Conservation (phyloP, 2,113 vertebrate species). For the Anhinga anhinga region DNA sequence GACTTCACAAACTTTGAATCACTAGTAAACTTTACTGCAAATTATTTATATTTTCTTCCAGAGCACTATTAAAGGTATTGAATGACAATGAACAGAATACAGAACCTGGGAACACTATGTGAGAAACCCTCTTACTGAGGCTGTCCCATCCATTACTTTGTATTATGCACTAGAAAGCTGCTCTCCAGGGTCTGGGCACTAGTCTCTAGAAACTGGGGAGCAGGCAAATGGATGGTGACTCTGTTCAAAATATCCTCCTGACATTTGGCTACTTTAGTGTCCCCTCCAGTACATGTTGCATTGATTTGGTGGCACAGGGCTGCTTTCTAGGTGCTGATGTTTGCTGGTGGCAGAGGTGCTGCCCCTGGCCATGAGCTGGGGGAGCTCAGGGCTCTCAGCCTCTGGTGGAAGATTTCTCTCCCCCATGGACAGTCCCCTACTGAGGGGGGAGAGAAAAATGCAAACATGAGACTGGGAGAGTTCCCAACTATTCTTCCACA, state of each 20-base stretch:
- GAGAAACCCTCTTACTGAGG: neutral
- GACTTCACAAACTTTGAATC: neutral
- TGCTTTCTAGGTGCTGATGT: neutral
- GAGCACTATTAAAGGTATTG: neutral
- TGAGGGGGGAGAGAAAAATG: neutral
- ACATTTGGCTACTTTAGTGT: neutral
- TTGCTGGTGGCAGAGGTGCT: neutral
- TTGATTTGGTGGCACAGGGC: neutral
- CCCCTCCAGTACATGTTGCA: rapidly evolving
- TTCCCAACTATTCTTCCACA: neutral
- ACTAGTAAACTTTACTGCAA: neutral
- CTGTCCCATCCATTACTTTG: neutral
- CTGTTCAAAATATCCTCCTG: neutral
- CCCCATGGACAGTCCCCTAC: neutral
- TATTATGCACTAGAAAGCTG: neutral
- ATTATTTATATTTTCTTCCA: neutral
- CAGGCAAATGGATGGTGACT: neutral
- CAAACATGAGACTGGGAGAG: neutral
- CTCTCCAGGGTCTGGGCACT: neutral
- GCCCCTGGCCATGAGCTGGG: neutral
- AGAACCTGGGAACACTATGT: neutral
- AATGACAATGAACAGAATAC: neutral
- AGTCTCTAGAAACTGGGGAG: neutral
- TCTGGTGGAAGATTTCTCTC: neutral
- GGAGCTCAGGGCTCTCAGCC: neutral